Percentiles rank a stretch among this genome's conserved stretches.
Conservation (phyloP, 2,888 invertebrate species). For the Glyphotaelius pellucidus region DNA sequence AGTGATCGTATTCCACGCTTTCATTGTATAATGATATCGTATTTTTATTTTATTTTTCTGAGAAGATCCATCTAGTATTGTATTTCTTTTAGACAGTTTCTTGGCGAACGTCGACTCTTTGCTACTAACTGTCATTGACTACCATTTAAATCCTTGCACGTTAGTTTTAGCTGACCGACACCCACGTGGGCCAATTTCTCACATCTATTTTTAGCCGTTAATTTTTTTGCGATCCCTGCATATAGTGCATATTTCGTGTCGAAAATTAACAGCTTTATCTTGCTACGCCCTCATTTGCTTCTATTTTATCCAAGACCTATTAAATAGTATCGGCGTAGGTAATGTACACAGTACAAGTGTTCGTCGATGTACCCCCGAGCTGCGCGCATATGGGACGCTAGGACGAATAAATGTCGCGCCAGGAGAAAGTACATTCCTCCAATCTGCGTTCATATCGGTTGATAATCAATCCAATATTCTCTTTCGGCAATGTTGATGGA, state of each 20-base stretch:
- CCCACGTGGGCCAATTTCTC: slow-evolving; percentile 57
- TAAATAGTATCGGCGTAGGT: slow-evolving; percentile 8
- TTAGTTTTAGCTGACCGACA: slow-evolving; percentile 42
- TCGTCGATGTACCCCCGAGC: background rate
- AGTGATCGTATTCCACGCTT: slow-evolving; percentile 36
- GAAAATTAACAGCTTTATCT: slow-evolving; percentile 36
- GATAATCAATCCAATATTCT: background rate
- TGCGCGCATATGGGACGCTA: background rate
- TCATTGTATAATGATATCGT: slow-evolving; percentile 25
- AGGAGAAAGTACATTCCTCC: slow-evolving; percentile 33
- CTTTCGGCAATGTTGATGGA: background rate
- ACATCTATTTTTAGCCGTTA: slow-evolving; percentile 54
- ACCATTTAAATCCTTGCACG: slow-evolving; percentile 25
- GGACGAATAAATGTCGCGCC: slow-evolving; percentile 26
- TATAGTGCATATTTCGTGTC: slow-evolving; percentile 44
- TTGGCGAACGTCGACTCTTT: background rate
- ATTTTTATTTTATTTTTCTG: background rate
- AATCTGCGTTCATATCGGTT: background rate
- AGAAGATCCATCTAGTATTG: background rate
- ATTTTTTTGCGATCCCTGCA: slow-evolving; percentile 44
- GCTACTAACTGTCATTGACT: slow-evolving; percentile 24
- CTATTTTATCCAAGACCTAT: background rate
- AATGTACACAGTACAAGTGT: background rate
- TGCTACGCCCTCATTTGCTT: slow-evolving; percentile 19
- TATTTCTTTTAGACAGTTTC: background rate